phyloP scores from a whole-genome alignment of 2,888 invertebrate species.

The Noctua pronuba region DNA sequence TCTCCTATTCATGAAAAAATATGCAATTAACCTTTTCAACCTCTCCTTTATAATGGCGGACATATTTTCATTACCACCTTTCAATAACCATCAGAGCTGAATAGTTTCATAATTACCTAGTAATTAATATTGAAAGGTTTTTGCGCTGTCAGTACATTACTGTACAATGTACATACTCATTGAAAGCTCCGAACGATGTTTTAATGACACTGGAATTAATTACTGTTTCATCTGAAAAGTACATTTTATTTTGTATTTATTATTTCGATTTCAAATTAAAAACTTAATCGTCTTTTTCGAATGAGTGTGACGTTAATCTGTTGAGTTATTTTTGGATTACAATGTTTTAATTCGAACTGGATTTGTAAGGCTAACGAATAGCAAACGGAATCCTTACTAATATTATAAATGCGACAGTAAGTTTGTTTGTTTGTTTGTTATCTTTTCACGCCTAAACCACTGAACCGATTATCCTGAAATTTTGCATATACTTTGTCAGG shows the following conservation, averaged over 20 bases:
- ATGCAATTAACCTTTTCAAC: conserved; percentile 47
- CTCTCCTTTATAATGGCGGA: conserved; percentile 19
- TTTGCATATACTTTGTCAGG: no score
- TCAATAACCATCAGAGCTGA: conserved; percentile 37
- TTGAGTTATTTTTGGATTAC: not conserved
- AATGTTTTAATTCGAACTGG: not conserved
- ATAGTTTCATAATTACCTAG: conserved; percentile 48
- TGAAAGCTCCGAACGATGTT: conserved; percentile 28
- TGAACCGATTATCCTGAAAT: no score
- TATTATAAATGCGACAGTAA: no score
- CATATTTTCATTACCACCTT: conserved; percentile 43
- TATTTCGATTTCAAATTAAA: not conserved
- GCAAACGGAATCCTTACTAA: not conserved
- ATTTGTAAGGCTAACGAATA: not conserved
- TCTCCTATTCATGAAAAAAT: conserved; percentile 28
- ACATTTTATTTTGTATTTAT: not conserved
- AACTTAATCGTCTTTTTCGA: not conserved
- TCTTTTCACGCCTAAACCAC: no score
- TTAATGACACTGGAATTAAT: conserved; percentile 42
- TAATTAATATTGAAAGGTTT: conserved; percentile 48
- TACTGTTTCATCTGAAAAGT: conserved; percentile 16
- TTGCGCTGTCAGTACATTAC: conserved; percentile 23
- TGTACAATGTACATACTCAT: conserved; percentile 13
- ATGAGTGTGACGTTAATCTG: not conserved
- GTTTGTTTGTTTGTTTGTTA: no score